phyloP scores from a whole-genome alignment of 1,140 invertebrate species.

The Drosophila melanica region DNA sequence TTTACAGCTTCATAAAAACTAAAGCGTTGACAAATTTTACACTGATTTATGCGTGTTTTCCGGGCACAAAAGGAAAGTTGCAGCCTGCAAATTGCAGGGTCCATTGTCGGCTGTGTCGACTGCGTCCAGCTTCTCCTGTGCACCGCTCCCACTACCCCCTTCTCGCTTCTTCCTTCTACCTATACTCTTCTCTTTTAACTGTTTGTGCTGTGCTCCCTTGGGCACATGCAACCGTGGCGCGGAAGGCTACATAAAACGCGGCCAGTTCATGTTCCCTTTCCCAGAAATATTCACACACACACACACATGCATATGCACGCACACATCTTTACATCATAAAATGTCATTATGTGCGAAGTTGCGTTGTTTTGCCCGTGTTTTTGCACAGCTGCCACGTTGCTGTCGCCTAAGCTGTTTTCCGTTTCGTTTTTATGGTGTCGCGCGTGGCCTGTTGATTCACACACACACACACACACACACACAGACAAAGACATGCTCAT shows the following conservation, averaged over 20 bases:
- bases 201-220: background rate
- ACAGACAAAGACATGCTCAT: conserved; percentile 15
- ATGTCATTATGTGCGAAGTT: conserved; percentile 79
- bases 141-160: background rate
- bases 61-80: conserved; percentile 25
- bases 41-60: conserved; percentile 67
- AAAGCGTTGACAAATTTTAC: conserved; percentile 74
- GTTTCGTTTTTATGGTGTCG: conserved; percentile 71
- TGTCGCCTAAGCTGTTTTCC: conserved; percentile 43
- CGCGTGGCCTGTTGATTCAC: conserved; percentile 76
- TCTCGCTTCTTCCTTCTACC: background rate
- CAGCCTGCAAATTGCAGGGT: conserved; percentile 49
- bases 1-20: conserved; percentile 72
- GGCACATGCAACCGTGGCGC: conserved; percentile 34
- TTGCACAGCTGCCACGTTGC: conserved; percentile 25
- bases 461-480: conserved; percentile 29
- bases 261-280: conserved; percentile 28
- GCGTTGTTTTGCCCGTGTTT: conserved; percentile 42
- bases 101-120: conserved; percentile 55
- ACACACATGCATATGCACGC: conserved; percentile 17
- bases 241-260: conserved; percentile 64
- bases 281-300: conserved; percentile 4
- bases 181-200: background rate
- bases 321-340: conserved; percentile 58
- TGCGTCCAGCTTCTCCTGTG: conserved; percentile 11